A percentile compares a stretch with the other conserved stretches of the same genome.
Conservation (phyloP, 2,797 vertebrate species). For the Sitta carolinensis region DNA sequence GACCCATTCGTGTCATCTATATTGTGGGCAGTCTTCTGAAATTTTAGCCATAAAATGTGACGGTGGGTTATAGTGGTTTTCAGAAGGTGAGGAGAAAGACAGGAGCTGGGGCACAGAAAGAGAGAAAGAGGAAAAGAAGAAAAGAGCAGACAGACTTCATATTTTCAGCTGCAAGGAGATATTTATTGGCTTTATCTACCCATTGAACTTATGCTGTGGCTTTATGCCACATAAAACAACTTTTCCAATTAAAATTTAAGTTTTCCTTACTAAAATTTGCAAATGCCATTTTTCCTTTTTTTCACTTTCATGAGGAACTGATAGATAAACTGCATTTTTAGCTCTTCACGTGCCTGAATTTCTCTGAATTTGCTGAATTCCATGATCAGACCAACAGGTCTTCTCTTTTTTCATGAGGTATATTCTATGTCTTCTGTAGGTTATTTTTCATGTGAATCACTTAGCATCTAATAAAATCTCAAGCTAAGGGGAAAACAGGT, state of each 20-base stretch:
- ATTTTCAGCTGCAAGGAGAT: background rate
- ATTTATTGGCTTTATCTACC: background rate
- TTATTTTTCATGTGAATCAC: background rate
- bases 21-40: background rate
- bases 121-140: background rate
- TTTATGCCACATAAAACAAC: background rate
- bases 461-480: background rate
- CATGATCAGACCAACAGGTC: background rate
- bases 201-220: background rate
- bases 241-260: background rate
- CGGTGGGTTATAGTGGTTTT: background rate
- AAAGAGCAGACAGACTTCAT: background rate
- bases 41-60: background rate
- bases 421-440: background rate
- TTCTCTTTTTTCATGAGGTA: background rate
- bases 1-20: background rate
- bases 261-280: background rate
- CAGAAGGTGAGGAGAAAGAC: background rate
- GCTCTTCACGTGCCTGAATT: background rate
- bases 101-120: background rate
- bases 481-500: background rate
- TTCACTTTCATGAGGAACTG: background rate
- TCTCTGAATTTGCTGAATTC: conserved; percentile 2
- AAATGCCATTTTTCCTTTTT: background rate
- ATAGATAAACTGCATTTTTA: background rate